A percentile compares a stretch with the other conserved stretches of the same genome.
Evolutionary conservation across 2,113 vertebrate species (phyloP).

Genomic region (Pipra filicauda): DNA sequence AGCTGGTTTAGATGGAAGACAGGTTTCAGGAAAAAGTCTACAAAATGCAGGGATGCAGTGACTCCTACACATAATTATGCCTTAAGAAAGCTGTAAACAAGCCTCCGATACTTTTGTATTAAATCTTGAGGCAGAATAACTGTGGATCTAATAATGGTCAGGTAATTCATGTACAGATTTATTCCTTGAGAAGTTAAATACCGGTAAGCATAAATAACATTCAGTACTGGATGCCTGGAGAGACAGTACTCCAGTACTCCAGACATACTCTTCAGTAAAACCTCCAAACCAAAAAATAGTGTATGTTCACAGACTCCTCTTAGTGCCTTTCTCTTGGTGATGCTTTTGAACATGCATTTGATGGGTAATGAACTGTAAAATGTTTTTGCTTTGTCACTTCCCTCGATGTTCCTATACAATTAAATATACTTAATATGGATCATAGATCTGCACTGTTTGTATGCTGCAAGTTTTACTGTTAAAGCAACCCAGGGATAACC

Average conservation of each 20-base stretch:
- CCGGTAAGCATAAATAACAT: background rate
- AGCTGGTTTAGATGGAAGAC: background rate
- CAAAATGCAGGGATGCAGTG: background rate
- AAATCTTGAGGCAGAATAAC: background rate
- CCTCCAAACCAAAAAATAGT: background rate
- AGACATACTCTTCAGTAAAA: background rate
- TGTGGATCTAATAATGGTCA: background rate
- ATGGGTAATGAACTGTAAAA: background rate
- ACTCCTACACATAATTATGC: background rate
- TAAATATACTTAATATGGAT: background rate
- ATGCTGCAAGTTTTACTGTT: background rate
- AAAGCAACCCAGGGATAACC: background rate
- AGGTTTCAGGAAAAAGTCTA: background rate
- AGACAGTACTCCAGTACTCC: too few species aligned
- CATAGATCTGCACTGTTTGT: background rate
- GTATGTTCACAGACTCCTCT: background rate
- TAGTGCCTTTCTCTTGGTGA: background rate
- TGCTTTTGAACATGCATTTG: background rate
- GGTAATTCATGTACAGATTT: background rate
- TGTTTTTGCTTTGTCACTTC: background rate
- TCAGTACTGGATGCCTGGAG: background rate
- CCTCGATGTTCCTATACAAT: background rate
- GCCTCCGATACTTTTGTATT: background rate
- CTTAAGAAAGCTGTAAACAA: background rate
- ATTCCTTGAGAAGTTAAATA: background rate